Conservation (phyloP, 2,888 invertebrate species). For the Campoplex nolae region DNA sequence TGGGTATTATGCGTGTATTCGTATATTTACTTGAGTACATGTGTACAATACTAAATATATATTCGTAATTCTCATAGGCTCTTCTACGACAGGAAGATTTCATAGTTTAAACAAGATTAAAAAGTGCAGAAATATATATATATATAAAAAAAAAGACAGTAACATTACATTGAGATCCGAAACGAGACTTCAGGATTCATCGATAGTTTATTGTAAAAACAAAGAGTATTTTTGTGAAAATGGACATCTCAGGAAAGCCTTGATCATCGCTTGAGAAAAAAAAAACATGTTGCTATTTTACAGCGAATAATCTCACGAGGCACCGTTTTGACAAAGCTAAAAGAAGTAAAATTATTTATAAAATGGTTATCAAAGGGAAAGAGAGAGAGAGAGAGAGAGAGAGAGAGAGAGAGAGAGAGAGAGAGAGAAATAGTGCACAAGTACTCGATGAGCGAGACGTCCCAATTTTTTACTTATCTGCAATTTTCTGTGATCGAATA, state of each 20-base stretch:
- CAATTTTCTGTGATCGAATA: constrained; percentile 72
- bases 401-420: constrained; percentile 1
- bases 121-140: background rate
- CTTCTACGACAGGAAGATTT: constrained; percentile 43
- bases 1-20: constrained; percentile 12
- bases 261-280: constrained; percentile 35
- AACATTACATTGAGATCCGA: constrained; percentile 45
- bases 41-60: background rate
- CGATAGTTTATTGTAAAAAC: constrained; percentile 56
- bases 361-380: constrained; percentile 21
- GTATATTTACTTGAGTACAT: background rate
- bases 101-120: constrained; percentile 51
- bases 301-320: constrained; percentile 33
- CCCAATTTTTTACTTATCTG: constrained; percentile 42
- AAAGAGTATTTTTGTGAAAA: constrained; percentile 74
- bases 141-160: background rate
- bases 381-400: constrained; percentile 8
- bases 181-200: constrained; percentile 56
- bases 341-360: constrained; percentile 2
- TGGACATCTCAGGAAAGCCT: constrained; percentile 66
- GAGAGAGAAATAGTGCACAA: constrained; percentile 57
- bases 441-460: constrained; percentile 46
- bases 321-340: constrained; percentile 4
- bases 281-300: constrained; percentile 39
- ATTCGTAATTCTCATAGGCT: background rate